Evolutionary conservation across 2,797 vertebrate genomes (phyloP).

Genomic region (Hylomyscus alleni): DNA sequence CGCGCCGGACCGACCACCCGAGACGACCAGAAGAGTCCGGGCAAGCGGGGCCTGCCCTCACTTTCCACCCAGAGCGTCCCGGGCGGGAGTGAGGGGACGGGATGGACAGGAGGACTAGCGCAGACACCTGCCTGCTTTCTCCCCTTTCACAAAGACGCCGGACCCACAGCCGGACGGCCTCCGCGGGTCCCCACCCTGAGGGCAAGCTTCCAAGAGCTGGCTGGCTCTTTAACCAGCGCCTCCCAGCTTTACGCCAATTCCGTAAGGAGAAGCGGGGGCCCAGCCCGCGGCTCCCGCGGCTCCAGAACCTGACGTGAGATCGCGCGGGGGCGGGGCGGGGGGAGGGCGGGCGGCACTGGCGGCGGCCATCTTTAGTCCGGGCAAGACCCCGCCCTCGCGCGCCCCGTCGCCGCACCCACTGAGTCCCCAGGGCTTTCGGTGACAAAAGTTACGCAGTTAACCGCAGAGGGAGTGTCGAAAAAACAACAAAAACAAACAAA

Average conservation of each 20-base stretch:
- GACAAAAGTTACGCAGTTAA: not conserved
- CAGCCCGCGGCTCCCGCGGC: not conserved
- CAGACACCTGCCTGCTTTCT: not conserved
- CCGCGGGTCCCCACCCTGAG: not conserved
- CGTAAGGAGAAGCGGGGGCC: constrained; percentile 35
- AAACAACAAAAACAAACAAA: not conserved
- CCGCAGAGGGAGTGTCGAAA: not conserved
- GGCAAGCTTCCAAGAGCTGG: not conserved
- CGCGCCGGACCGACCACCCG: not conserved
- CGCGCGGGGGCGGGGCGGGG: not conserved
- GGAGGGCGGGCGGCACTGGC: not conserved
- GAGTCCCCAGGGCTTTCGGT: not conserved
- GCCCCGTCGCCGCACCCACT: fast-evolving
- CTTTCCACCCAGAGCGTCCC: not conserved
- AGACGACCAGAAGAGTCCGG: not conserved
- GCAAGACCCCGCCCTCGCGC: constrained; percentile 81
- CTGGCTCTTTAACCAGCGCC: not conserved
- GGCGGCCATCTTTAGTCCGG: constrained; percentile 85
- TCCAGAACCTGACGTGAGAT: constrained; percentile 28
- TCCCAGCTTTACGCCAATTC: constrained; percentile 71
- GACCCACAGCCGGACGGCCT: not conserved
- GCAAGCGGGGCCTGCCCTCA: not conserved
- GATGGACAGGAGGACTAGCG: fast-evolving
- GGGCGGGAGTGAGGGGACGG: not conserved
- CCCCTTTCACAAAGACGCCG: not conserved